phyloP scores from a whole-genome alignment of 2,113 vertebrate species.

The Ptychochromis oligacanthus region DNA sequence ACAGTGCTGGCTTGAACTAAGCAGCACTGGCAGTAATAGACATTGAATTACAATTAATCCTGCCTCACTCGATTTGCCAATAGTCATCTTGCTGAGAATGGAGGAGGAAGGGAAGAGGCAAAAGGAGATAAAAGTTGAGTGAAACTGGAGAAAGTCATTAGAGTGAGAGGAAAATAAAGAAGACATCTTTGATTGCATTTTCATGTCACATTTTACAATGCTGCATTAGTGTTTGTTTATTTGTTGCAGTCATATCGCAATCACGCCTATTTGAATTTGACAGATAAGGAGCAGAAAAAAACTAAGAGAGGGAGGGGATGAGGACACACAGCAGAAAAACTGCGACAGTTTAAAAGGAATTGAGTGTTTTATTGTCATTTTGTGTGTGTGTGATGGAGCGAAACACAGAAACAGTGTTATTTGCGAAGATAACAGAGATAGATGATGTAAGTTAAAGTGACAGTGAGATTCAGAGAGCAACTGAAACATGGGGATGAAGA shows the following conservation, averaged over 20 bases:
- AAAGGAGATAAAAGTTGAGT: slow-evolving; percentile 7
- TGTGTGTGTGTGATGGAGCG: slow-evolving; percentile 4
- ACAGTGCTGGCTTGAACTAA: slow-evolving; percentile 43
- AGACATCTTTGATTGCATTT: not conserved
- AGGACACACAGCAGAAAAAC: not conserved
- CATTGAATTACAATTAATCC: slow-evolving; percentile 78
- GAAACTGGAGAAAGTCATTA: not conserved
- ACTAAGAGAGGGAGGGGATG: not conserved
- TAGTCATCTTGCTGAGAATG: slow-evolving; percentile 58
- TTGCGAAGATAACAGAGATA: slow-evolving; percentile 5
- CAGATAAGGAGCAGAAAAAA: not conserved
- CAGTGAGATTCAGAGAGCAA: slow-evolving; percentile 1
- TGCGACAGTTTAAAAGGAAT: not conserved
- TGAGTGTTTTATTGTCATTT: slow-evolving; percentile 6
- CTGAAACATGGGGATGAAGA: slow-evolving; percentile 8
- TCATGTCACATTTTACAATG: not conserved
- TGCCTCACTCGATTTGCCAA: slow-evolving; percentile 73
- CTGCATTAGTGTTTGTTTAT: slow-evolving; percentile 22
- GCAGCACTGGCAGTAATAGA: slow-evolving; percentile 68
- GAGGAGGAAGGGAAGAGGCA: slow-evolving; percentile 1
- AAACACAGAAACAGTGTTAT: slow-evolving; percentile 13
- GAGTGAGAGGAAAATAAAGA: not conserved
- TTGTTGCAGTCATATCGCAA: not conserved
- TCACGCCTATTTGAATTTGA: not conserved
- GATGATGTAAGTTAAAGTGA: slow-evolving; percentile 5